These are phyloP conservation scores for Yponomeuta sedellus DNA, from an alignment of 2,888 invertebrate genomes.

Conservation along the genomic window DNA sequence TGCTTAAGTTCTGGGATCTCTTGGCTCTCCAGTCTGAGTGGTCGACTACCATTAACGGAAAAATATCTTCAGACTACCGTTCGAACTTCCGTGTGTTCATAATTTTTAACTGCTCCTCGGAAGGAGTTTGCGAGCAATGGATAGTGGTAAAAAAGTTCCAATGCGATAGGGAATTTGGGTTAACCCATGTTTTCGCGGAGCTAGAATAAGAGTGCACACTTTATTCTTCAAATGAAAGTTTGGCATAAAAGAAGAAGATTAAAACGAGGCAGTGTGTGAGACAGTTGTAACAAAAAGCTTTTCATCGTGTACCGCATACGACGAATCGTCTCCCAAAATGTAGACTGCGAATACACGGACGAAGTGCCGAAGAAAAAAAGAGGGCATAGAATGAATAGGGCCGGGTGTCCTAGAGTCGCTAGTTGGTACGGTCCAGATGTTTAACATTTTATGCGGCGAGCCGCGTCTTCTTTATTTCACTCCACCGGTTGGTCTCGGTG, in stretches of 20 bases:
- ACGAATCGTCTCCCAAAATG: constrained; percentile 26
- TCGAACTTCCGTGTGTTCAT: constrained; percentile 55
- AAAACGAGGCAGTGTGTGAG: not conserved
- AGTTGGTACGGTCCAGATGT: constrained; percentile 39
- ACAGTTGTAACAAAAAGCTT: constrained; percentile 5
- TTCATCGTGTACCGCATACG: not conserved
- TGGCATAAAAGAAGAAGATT: not conserved
- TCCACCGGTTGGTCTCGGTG: constrained; percentile 26
- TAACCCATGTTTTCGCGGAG: too few relatives aligned
- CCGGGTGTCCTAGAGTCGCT: constrained; percentile 36
- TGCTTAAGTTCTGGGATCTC: constrained; percentile 73
- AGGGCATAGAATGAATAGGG: constrained; percentile 39
- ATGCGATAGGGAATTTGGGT: too few relatives aligned
- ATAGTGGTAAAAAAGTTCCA: not conserved
- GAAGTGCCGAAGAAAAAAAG: constrained; percentile 31
- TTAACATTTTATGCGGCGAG: constrained; percentile 46
- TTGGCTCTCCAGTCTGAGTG: constrained; percentile 62
- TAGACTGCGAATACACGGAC: constrained; percentile 38
- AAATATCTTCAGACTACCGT: constrained; percentile 60
- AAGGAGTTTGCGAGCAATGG: constrained; percentile 17
- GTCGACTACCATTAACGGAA: constrained; percentile 65
- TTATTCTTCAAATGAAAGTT: not conserved
- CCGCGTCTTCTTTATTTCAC: constrained; percentile 23
- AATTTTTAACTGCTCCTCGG: constrained; percentile 40
- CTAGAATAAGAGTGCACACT: too few relatives aligned